These are phyloP conservation scores for Tipula vernalis DNA, from an alignment of 2,888 invertebrate genomes.

Conservation along the genomic window DNA sequence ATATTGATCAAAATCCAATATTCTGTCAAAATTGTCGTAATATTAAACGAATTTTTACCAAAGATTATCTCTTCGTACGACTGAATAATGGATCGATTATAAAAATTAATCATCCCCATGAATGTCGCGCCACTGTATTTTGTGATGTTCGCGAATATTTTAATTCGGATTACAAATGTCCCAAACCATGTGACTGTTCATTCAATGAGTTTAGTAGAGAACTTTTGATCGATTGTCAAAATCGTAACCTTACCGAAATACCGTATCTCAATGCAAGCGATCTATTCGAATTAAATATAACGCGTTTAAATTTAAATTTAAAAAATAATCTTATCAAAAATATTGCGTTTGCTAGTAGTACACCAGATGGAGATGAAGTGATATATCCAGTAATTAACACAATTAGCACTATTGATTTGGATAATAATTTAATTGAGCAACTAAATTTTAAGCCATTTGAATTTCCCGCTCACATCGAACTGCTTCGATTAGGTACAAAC, in stretches of 20 bases:
- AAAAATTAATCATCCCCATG: neutral
- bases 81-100: neutral
- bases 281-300: neutral
- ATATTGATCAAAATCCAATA: neutral
- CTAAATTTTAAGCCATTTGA: neutral
- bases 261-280: neutral
- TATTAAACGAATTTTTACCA: neutral
- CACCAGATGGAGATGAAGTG: neutral
- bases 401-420: neutral
- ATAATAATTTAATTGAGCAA: neutral
- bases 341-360: neutral
- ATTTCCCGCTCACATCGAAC: neutral
- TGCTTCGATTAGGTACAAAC: neutral
- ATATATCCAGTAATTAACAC: neutral
- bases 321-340: neutral
- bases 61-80: neutral
- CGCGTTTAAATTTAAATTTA: neutral
- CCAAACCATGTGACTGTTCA: neutral
- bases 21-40: neutral
- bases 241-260: neutral
- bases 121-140: neutral
- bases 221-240: neutral
- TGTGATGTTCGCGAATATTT: neutral
- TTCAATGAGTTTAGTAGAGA: neutral
- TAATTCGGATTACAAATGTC: neutral